Base-by-base conservation (phyloP, 1,140 invertebrate genomes). In the Stenopsyche tienmushanensis region DNA sequence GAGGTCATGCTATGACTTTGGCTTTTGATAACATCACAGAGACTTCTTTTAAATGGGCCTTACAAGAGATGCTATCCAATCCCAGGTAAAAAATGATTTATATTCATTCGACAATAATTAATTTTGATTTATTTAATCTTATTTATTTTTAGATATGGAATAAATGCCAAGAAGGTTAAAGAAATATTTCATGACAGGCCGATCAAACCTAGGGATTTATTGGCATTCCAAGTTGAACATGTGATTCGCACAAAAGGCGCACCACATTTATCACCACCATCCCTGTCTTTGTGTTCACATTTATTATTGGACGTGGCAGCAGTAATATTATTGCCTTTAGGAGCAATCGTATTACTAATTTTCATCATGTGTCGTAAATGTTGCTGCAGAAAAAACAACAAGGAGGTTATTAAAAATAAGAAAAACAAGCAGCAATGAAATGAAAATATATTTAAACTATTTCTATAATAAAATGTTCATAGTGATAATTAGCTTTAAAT, bases 151-250 rank as follows among this genome's bases (percentile, higher is more conserved):
- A 70, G 68, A 23, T 70, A 66, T 50, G 20, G 13, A 7, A 10
- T 64, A 41, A 60, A 44, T 24, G 64, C 64, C 8, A 66, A 76
- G 25, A 67, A 74, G 20, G 13, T 74, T 5, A 73, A 75, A 0
- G 62, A 62, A 2, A 70, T 75, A 1, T 78, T 73, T 65, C 73
- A 77, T 45, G 64, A 76, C 45, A 70, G 75, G 1, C 70, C 72
- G 1, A 62, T 71, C 25, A 29, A 58, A 2, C 74, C 77, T 0
- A 66, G 67, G 2, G 64, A 66, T 9, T 71, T 77, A 41, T 24
- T 77, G 13, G 65, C 71, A 3, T 72, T 74, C 39, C 57, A 69
- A 21, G 55, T 45, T 0, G 55, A 69, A 21, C 63, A 65, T 15
- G 57, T 65, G 13, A 47, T 69, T 24, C 17, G 59, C 17, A 62